phyloP scores from a whole-genome alignment of 2,797 vertebrate species.

The Poecilia velifera region DNA sequence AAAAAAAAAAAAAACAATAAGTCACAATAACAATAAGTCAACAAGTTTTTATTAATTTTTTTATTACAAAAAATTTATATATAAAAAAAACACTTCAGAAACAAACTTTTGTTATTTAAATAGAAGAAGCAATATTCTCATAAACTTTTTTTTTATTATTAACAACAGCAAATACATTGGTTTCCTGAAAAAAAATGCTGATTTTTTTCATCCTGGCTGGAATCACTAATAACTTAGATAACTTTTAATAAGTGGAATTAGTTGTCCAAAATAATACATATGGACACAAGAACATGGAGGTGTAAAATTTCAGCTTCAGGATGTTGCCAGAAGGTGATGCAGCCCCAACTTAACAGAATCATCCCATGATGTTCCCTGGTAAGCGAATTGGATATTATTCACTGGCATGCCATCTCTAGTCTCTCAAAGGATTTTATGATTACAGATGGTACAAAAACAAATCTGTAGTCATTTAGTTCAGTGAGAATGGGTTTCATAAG shows the following conservation, averaged over 20 bases:
- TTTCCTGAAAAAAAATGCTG: not conserved
- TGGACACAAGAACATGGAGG: not conserved
- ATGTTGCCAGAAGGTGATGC: not conserved
- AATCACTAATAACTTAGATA: not conserved
- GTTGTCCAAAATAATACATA: not conserved
- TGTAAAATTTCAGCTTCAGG: not conserved
- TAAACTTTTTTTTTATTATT: too few relatives aligned
- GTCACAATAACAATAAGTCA: not conserved
- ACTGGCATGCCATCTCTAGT: not conserved
- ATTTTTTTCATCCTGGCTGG: not conserved
- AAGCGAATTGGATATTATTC: not conserved
- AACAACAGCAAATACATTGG: not conserved
- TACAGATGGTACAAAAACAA: not conserved
- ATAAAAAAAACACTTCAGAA: not conserved
- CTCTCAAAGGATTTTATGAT: not conserved
- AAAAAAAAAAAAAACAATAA: not conserved
- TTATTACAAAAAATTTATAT: too few relatives aligned
- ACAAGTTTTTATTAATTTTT: too few relatives aligned
- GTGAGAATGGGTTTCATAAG: not conserved
- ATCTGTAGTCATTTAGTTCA: not conserved
- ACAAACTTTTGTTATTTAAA: not conserved
- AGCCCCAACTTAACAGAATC: not conserved
- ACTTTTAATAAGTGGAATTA: not conserved
- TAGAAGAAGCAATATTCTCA: not conserved
- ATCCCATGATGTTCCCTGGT: not conserved